Base-by-base conservation (phyloP, 2,113 vertebrate species). In the Leucosticte australis region DNA sequence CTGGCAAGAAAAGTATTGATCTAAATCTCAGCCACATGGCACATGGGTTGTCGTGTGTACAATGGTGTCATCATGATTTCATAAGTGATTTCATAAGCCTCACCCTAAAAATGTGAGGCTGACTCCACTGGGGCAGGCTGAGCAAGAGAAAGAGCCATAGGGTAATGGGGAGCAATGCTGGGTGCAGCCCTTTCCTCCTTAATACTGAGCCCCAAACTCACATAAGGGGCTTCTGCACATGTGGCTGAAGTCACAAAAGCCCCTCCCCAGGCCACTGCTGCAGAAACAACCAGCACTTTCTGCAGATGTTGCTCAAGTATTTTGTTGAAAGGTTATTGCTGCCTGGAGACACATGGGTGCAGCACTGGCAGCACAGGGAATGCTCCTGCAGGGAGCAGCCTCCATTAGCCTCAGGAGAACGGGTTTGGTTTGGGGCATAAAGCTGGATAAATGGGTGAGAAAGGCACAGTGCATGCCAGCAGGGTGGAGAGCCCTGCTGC, bases 341-440 rank as follows among this genome's bases (percentile, higher is more conserved):
- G 4, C 18, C 24, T 53, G 39, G 31, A 11, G 1, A 7, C 12
- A 21, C 8, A 1, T 8, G 23, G 19, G 21, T 60, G 63, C 82
- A 53, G 49, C 11, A 5, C 28, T 3, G 1, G 63, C 41, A 65
- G 41, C 53, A 22, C 21, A 9, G 0, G 0, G 26, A 7, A 19
- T 22, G 8, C 26, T 60, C 14, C 75, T 62, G 62, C 63, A 33
- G 46, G 41, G 60, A 78, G 23, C 35, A n/a, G 31, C 37, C 37
- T 70, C 41, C 10, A 8, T n/a, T 49, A 62, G 47, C 22, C 52
- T 47, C 22, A 2, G 37, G 62, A 37, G 19, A 81, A 68, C 0
- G 1, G 39, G 15, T 27, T 63, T 7, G 10, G 7, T 55, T 42
- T 50, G 27, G 19, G 76, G 30, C 28, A 15, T 21, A 59, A 65